Percentiles rank a stretch among this genome's conserved stretches.
These are phyloP conservation scores for Drosophila repletoides DNA, from an alignment of 1,140 invertebrate species.

Conservation along the genomic window DNA sequence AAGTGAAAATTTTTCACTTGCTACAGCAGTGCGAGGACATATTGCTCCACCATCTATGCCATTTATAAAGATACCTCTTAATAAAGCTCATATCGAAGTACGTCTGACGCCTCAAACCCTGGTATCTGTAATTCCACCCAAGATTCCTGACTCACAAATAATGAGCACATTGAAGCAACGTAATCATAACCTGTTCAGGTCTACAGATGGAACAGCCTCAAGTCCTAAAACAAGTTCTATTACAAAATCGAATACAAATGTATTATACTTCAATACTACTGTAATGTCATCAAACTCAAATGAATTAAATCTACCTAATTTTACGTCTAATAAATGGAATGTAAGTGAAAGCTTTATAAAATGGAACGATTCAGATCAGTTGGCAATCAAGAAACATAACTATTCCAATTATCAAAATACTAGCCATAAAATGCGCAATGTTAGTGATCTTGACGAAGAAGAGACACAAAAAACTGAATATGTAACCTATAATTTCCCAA, in stretches of 20 bases:
- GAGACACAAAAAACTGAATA: slow-evolving; percentile 24
- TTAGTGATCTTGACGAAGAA: background rate
- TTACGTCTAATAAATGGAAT: background rate
- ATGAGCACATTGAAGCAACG: slow-evolving; percentile 13
- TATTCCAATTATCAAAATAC: too few species aligned
- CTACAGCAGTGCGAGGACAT: slow-evolving; percentile 26
- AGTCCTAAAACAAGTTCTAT: background rate
- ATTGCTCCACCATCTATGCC: slow-evolving; percentile 34
- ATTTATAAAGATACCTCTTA: slow-evolving; percentile 45
- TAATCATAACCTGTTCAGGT: slow-evolving; percentile 12
- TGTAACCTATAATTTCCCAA: slow-evolving; percentile 22
- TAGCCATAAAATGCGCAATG: background rate
- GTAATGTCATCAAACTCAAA: background rate
- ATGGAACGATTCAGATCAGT: background rate
- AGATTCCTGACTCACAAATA: background rate
- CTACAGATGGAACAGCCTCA: background rate
- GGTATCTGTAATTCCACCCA: background rate
- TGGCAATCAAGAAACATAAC: background rate
- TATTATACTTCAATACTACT: background rate
- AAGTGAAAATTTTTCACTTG: slow-evolving; percentile 26
- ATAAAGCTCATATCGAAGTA: slow-evolving; percentile 45
- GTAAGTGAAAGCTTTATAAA: background rate
- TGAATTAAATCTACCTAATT: background rate
- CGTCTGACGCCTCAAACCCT: slow-evolving; percentile 34
- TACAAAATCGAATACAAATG: background rate